A percentile compares a stretch with the other conserved stretches of the same genome.
These are phyloP conservation scores for Anseranas semipalmata DNA, from an alignment of 2,113 vertebrate genomes.

Conservation along the genomic window DNA sequence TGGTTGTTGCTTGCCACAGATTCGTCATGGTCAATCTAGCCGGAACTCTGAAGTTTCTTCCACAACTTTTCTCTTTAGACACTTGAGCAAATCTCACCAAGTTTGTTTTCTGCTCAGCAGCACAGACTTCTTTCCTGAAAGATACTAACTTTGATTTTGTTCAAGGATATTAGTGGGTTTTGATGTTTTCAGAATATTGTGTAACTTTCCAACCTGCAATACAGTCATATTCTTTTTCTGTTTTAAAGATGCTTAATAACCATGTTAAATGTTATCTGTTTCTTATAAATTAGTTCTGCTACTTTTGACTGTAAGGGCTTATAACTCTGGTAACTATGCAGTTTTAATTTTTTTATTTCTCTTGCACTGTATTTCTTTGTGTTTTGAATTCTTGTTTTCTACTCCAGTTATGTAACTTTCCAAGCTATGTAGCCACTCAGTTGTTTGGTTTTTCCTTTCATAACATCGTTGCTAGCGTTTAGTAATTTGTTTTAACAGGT, in stretches of 20 bases:
- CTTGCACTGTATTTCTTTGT: not conserved
- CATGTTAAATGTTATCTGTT: not conserved
- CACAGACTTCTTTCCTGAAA: not conserved
- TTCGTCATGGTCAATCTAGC: not conserved
- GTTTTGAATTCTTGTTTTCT: not conserved
- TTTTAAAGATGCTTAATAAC: not conserved
- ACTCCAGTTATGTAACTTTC: not conserved
- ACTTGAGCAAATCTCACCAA: too few species aligned
- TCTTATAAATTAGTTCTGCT: not conserved
- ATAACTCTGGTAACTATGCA: not conserved
- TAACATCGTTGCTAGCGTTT: not conserved
- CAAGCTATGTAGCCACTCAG: not conserved
- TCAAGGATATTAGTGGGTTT: not conserved
- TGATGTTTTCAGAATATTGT: not conserved
- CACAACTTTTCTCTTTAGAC: not conserved
- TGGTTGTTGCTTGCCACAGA: not conserved
- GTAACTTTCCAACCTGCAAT: not conserved
- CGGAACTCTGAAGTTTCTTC: not conserved
- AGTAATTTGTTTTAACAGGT: not conserved
- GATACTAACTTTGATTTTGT: not conserved
- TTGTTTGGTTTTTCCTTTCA: not conserved
- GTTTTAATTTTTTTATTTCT: not conserved
- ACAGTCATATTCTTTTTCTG: not conserved
- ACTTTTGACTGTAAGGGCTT: not conserved
- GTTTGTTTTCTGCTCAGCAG: too few species aligned